phyloP scores from a whole-genome alignment of 1,140 invertebrate genomes.

The Cataglyphis hispanica region DNA sequence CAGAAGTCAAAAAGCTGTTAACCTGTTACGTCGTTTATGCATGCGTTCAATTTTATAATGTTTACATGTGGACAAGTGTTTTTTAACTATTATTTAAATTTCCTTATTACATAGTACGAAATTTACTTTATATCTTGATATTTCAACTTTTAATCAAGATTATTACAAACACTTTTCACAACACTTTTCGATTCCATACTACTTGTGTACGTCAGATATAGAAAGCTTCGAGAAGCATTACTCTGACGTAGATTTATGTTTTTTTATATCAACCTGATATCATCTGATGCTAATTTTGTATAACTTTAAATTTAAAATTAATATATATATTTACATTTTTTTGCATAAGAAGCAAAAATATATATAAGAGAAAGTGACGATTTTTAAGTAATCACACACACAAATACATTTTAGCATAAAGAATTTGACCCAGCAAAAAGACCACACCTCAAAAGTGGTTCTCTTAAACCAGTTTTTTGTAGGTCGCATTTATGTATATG shows the following conservation, averaged over 20 bases:
- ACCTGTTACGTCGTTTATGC: not conserved
- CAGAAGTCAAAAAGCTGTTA: constrained; percentile 22
- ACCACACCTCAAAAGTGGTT: constrained; percentile 52
- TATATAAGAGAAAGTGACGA: constrained; percentile 37
- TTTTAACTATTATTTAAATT: constrained; percentile 7
- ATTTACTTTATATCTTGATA: constrained; percentile 26
- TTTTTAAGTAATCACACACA: not conserved
- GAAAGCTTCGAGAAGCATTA: not conserved
- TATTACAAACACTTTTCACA: not conserved
- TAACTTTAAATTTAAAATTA: not conserved
- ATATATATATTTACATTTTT: not conserved
- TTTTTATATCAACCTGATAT: not conserved
- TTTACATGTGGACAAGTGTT: not conserved
- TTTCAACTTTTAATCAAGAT: constrained; percentile 10
- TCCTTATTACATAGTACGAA: not conserved
- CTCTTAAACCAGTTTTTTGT: constrained; percentile 46
- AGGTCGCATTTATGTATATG: constrained; percentile 19
- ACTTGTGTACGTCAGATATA: not conserved
- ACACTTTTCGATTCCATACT: too few relatives aligned
- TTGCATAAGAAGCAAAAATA: not conserved
- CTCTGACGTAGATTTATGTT: not conserved
- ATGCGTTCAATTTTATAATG: constrained; percentile 10
- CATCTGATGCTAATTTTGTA: not conserved
- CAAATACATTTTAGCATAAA: not conserved
- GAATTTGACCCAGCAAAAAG: not conserved